phyloP scores from a whole-genome alignment of 2,113 vertebrate species.

The Chionomys nivalis region DNA sequence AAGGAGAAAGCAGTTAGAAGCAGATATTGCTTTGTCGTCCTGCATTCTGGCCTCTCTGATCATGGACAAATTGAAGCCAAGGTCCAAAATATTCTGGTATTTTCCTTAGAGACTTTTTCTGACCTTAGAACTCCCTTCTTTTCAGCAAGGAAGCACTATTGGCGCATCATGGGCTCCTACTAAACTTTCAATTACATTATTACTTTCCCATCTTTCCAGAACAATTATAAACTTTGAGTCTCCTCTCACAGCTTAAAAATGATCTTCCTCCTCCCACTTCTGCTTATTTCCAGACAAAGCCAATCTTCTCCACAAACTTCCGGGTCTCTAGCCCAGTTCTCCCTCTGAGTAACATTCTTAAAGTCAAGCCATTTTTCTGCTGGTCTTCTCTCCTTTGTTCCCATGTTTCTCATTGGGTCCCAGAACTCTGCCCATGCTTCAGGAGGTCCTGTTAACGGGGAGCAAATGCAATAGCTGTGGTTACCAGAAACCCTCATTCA shows the following conservation, averaged over 20 bases:
- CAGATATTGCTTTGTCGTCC: neutral
- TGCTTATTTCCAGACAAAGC: neutral
- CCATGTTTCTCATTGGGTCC: neutral
- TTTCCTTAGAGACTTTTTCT: neutral
- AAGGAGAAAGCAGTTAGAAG: neutral
- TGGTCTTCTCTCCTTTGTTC: neutral
- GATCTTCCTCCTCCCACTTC: neutral
- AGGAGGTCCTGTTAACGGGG: neutral
- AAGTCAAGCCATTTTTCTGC: neutral
- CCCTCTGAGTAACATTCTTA: neutral
- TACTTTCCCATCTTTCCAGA: constrained; percentile 14
- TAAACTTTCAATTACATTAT: neutral
- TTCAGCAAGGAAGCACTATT: neutral
- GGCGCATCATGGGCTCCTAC: neutral
- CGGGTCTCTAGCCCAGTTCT: neutral
- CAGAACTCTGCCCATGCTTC: neutral
- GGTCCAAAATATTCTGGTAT: neutral
- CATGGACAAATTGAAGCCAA: neutral
- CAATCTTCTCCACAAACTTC: neutral
- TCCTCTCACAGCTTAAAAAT: neutral
- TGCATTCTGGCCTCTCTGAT: neutral
- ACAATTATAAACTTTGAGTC: neutral
- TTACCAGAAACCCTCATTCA: neutral
- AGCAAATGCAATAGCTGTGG: neutral
- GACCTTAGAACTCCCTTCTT: constrained; percentile 24